Evolutionary conservation across 92 coral and sea anemone genomes (phyloP), one percentile per base, ranked within the genome.

Genomic region (Porites cylindrica): DNA sequence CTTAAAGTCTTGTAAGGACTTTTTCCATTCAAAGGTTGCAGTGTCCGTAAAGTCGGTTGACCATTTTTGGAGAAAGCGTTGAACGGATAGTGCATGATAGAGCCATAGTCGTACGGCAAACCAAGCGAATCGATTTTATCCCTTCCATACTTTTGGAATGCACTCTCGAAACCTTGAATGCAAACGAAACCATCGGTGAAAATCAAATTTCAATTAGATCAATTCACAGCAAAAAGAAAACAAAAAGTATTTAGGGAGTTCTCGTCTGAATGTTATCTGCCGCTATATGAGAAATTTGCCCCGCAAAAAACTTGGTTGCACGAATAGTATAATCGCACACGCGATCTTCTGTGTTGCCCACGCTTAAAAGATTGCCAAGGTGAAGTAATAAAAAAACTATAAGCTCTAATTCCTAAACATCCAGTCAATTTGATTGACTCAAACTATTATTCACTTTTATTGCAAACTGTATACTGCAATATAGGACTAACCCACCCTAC

Each of bases 31-130:
- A 94, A 77, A 1, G 89, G 93, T 51, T 78, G 54, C 47, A 95
- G 89, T 0, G 98, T 88, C 56, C 77, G 86, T n/a, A 96, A 75
- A 16, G 98, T 96, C 51, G 94, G 94, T 20, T 88, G 81, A 2
- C 93, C 93, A 70, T 96, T 90, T 67, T 79, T 88, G 29, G 98
- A 93, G 86, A 96, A 96, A 1, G 98, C 98, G 43, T 81, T 92
- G 77, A 95, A 90, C 13, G 98, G 98, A 52, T 96, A 96, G 68
- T 96, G 98, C 98, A 96, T 96, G 58, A 96, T 96, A 69, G 98
- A 94, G 23, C 81, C 96, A 52, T 94, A 96, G 74, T 96, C 98
- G 80, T 96, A 96, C 1, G 93, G 85, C 16, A 94, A 86, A 10
- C 90, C 92, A 77, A 89, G 89, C 0, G 93, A 89, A 73, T 94